Base-by-base conservation (phyloP, 2,888 invertebrate species). In the Epirrita christyi region DNA sequence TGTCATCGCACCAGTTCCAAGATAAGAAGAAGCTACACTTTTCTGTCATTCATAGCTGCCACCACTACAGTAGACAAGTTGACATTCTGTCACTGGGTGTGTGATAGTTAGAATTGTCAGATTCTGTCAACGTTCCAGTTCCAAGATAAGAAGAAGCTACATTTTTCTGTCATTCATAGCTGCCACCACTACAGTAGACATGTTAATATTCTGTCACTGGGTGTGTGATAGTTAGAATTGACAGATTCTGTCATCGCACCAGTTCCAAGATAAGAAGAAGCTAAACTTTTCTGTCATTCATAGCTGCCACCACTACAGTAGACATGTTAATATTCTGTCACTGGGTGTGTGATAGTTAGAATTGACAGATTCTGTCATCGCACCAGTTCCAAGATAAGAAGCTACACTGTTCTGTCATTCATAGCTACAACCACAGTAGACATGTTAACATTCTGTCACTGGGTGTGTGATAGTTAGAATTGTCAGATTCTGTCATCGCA, bases 281-380 rank as follows among this genome's bases (percentile, higher is more conserved):
- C 21, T 21, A 21, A 2, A 21, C 21, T 21, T 21, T 21, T 21
- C 21, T 21, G 21, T 21, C 21, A 21, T 3, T 3, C 21, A 3
- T 54, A 64, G 64, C 64, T 54, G 49, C 64, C 63, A 67, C 51
- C 57, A 38, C 41, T 58, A 45, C 48, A 64, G 67, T 53, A 54
- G 57, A 59, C 68, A 74, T 15, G 36, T 51, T 36, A 10, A 10
- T 43, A 37, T 8, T 44, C 28, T 51, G 37, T 51, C 51, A 51
- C 51, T 38, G 44, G 37, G 51, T 44, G 43, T 37, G 51, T 51
- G 36, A 43, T 55, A 56, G 44, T 55, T 55, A 42, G n/a, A 43
- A 37, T 43, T 43, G 43, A 43, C 15, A 55, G 48, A 59, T 63
- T 66, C 65, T 72, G 70, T 68, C 74, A 73, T 70, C 72, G 14